phyloP scores from a whole-genome alignment of 1,140 invertebrate species.

The Drosophila rufa region DNA sequence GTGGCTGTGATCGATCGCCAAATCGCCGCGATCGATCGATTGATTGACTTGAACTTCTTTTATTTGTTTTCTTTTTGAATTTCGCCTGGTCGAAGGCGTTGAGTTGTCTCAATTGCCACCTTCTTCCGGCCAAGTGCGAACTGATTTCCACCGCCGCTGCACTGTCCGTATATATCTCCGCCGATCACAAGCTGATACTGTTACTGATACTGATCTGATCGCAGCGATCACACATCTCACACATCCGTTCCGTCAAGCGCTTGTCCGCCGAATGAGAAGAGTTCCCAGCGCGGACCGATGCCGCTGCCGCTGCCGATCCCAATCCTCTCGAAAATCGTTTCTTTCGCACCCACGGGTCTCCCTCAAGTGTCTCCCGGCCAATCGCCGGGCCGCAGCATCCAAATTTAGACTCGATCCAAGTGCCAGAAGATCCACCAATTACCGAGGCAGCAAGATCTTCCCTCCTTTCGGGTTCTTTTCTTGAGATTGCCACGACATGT shows the following conservation, averaged over 20 bases:
- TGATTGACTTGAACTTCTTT: slow-evolving; percentile 54
- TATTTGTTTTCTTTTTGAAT: slow-evolving; percentile 32
- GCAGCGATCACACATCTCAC: slow-evolving; percentile 23
- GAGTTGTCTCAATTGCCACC: slow-evolving; percentile 76
- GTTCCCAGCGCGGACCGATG: slow-evolving; percentile 7
- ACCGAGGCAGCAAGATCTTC: slow-evolving; percentile 1
- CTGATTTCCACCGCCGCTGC: slow-evolving; percentile 34
- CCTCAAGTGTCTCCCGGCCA: slow-evolving; percentile 30
- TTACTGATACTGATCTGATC: neutral
- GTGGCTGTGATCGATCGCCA: slow-evolving; percentile 26
- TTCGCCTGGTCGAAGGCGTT: slow-evolving; percentile 51
- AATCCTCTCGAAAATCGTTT: slow-evolving; percentile 8
- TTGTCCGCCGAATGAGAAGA: slow-evolving; percentile 73
- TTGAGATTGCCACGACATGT: slow-evolving; percentile 18
- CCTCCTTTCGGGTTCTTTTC: slow-evolving; percentile 10
- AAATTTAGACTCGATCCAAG: slow-evolving; percentile 58
- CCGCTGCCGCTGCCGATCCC: neutral
- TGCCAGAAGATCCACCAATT: slow-evolving; percentile 28
- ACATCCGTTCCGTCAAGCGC: slow-evolving; percentile 71
- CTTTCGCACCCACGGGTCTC: slow-evolving; percentile 45
- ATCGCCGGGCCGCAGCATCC: slow-evolving; percentile 58
- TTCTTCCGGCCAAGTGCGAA: slow-evolving; percentile 73
- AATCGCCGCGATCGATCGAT: slow-evolving; percentile 45
- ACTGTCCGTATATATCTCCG: slow-evolving; percentile 8
- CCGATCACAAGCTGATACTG: neutral